These are phyloP conservation scores for Sarcophaga subvicina DNA, from an alignment of 2,888 invertebrate species.

Conservation along the genomic window DNA sequence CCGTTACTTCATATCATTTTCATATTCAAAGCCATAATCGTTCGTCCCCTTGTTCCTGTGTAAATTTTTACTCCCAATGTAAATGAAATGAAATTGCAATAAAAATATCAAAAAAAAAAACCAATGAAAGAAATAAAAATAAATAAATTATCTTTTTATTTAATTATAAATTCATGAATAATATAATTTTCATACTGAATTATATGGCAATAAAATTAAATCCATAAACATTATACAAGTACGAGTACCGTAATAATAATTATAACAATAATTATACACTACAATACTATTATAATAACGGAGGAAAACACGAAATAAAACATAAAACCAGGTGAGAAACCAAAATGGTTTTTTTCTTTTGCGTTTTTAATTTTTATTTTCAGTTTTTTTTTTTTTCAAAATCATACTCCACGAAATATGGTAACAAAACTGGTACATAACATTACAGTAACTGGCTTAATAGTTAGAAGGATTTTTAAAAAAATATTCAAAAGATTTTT, in stretches of 20 bases:
- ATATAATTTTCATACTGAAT: slow-evolving; percentile 58
- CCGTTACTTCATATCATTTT: background rate
- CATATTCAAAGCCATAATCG: too few species aligned
- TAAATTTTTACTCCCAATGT: slow-evolving; percentile 28
- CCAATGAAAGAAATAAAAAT: slow-evolving; percentile 21
- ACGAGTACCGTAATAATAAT: slow-evolving; percentile 23
- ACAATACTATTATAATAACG: background rate
- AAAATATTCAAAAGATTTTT: too few species aligned
- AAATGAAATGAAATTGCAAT: slow-evolving; percentile 9
- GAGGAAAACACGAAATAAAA: too few species aligned
- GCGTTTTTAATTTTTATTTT: too few species aligned
- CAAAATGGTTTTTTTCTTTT: too few species aligned
- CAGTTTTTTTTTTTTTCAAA: too few species aligned
- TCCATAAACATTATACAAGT: slow-evolving; percentile 56
- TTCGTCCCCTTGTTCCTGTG: background rate
- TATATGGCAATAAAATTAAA: slow-evolving; percentile 63
- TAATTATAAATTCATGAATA: slow-evolving; percentile 66
- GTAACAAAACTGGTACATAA: too few species aligned
- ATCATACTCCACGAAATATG: too few species aligned
- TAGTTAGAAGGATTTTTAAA: too few species aligned
- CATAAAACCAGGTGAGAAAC: too few species aligned
- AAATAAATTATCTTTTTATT: slow-evolving; percentile 65
- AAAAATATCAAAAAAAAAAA: slow-evolving; percentile 47
- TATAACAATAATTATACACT: slow-evolving; percentile 13
- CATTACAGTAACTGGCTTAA: too few species aligned